These are phyloP conservation scores for Scelioninae gen. 1 DNA, from an alignment of 2,888 invertebrate genomes.

Conservation along the genomic window DNA sequence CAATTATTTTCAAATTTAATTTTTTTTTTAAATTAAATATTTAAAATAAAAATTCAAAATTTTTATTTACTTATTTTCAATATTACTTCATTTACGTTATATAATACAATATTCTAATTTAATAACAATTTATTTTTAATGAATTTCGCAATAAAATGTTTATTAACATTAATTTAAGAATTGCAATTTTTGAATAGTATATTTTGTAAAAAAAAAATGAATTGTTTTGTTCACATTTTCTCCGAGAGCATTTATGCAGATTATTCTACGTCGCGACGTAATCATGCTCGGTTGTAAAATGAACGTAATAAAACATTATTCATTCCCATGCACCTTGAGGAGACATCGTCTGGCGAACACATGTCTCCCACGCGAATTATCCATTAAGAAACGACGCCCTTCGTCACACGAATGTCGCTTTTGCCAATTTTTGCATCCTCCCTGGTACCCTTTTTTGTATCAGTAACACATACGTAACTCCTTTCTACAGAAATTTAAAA, in stretches of 20 bases:
- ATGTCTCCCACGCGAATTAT: conserved; percentile 78
- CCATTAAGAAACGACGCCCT: conserved; percentile 79
- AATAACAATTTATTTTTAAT: too few relatives aligned
- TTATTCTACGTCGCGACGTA: conserved; percentile 45
- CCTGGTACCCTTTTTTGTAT: conserved; percentile 56
- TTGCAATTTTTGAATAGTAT: too few relatives aligned
- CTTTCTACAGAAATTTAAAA: conserved; percentile 39
- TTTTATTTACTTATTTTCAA: too few relatives aligned
- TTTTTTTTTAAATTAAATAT: too few relatives aligned
- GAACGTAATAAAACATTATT: conserved; percentile 76
- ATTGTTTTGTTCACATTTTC: too few relatives aligned
- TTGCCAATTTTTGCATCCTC: conserved; percentile 65
- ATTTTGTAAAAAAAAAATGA: too few relatives aligned
- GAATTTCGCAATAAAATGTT: too few relatives aligned
- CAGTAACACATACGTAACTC: conserved; percentile 51
- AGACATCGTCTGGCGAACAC: conserved; percentile 80
- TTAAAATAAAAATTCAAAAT: too few relatives aligned
- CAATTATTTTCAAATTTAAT: too few relatives aligned
- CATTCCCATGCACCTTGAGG: conserved; percentile 78
- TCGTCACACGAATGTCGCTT: conserved; percentile 74
- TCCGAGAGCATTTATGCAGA: conserved; percentile 30
- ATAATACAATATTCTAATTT: too few relatives aligned
- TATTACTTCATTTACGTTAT: too few relatives aligned
- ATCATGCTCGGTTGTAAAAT: conserved; percentile 69
- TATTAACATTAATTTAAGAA: not conserved